These are phyloP conservation scores for Psittacula cyanocephala DNA, from an alignment of 2,113 vertebrate genomes.

Conservation along the genomic window DNA sequence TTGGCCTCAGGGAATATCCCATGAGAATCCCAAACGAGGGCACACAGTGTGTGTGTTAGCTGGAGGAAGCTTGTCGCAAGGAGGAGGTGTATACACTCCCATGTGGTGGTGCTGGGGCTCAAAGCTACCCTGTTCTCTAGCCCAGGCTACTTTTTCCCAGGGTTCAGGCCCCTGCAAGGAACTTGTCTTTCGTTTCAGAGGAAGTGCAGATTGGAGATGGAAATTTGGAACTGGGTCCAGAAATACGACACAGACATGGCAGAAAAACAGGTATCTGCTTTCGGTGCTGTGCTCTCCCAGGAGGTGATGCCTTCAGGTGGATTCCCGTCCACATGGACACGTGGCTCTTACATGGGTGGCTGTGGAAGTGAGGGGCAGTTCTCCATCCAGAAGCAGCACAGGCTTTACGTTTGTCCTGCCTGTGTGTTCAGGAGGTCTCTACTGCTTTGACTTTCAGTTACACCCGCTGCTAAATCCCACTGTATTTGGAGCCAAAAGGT, in stretches of 20 bases:
- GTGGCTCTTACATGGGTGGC: neutral
- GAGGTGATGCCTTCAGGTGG: neutral
- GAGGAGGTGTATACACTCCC: neutral
- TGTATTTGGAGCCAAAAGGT: neutral
- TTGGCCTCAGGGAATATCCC: neutral
- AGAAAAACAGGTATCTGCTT: slow-evolving; percentile 82
- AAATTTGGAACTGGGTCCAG: slow-evolving; percentile 84
- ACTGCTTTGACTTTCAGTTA: neutral
- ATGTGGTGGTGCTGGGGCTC: neutral
- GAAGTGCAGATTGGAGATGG: slow-evolving; percentile 77
- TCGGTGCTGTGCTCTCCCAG: neutral
- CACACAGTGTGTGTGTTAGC: neutral
- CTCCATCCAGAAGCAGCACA: neutral
- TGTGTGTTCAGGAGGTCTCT: neutral
- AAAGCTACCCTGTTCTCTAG: neutral
- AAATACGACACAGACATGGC: slow-evolving; percentile 83
- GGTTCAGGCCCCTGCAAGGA: neutral
- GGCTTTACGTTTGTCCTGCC: neutral
- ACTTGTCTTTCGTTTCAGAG: slow-evolving; percentile 72
- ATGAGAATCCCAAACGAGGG: neutral
- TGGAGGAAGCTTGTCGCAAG: neutral
- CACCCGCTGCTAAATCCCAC: neutral
- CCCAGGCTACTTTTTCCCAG: neutral
- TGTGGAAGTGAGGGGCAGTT: neutral
- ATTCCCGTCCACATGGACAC: neutral